These are phyloP conservation scores for Oreortyx pictus DNA, from an alignment of 2,797 vertebrate species.

Conservation along the genomic window DNA sequence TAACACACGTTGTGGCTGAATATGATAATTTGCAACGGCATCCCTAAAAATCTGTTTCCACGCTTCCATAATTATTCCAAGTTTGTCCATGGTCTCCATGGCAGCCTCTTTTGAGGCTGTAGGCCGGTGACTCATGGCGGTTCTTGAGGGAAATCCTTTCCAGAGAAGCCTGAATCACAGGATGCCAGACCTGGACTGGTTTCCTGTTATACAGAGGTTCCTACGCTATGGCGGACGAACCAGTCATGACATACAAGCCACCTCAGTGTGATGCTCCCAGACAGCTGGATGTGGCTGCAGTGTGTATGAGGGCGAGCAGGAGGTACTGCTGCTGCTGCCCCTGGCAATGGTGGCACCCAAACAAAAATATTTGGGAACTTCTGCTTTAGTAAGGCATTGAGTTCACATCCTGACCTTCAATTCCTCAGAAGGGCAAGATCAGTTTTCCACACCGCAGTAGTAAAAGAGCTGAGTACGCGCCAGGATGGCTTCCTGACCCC, in stretches of 20 bases:
- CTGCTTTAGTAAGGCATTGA: not conserved
- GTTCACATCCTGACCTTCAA: not conserved
- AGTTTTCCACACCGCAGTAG: not conserved
- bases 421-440: not conserved
- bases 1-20: slow-evolving; percentile 13
- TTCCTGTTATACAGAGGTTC: slow-evolving; percentile 18
- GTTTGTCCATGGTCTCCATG: slow-evolving; percentile 30
- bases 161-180: slow-evolving; percentile 46
- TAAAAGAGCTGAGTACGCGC: not conserved
- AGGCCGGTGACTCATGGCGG: slow-evolving; percentile 14
- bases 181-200: slow-evolving; percentile 45
- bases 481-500: not conserved
- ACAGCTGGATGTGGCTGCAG: not conserved
- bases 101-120: slow-evolving; percentile 9
- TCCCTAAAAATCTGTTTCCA: slow-evolving; percentile 29
- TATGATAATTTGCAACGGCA: slow-evolving; percentile 2
- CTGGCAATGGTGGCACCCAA: not conserved
- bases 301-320: fast-evolving
- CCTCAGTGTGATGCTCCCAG: not conserved
- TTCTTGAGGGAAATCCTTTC: not conserved
- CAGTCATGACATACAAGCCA: not conserved
- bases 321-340: not conserved
- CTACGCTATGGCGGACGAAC: fast-evolving
- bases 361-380: slow-evolving; percentile 1
- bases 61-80: slow-evolving; percentile 31